Percentiles rank a stretch among this genome's conserved stretches.
phyloP scores from a whole-genome alignment of 1,140 invertebrate genomes.

The Samia ricini region DNA sequence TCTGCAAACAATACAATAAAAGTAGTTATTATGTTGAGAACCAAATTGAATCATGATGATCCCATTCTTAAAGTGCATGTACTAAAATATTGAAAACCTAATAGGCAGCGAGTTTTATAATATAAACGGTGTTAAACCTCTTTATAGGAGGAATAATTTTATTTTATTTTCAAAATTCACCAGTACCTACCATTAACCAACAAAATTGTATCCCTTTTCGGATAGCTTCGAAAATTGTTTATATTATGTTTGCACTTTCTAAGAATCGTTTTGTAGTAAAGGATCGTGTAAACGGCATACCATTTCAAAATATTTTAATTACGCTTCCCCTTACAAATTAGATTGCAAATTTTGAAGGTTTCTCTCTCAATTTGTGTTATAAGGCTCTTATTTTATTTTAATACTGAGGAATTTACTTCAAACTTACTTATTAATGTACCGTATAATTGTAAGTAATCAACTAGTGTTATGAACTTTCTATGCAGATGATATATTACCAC shows the following conservation, averaged over 20 bases:
- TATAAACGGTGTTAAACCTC: neutral
- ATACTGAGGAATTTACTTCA: slow-evolving; percentile 20
- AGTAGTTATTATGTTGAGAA: no score
- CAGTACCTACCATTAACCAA: neutral
- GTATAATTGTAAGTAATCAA: neutral
- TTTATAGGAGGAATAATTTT: neutral
- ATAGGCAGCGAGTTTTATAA: neutral
- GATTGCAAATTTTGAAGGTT: slow-evolving; percentile 27
- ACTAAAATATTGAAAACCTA: neutral
- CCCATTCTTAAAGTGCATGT: neutral
- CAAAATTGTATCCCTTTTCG: neutral
- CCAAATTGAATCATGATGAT: no score
- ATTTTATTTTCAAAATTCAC: neutral
- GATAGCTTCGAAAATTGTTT: slow-evolving; percentile 2
- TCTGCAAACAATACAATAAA: no score
- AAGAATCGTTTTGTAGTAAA: slow-evolving; percentile 3
- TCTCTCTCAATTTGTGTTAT: slow-evolving; percentile 20
- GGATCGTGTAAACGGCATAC: slow-evolving; percentile 14
- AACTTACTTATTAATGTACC: neutral
- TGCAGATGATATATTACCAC: no score
- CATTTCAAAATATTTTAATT: slow-evolving; percentile 34
- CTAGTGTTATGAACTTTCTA: neutral
- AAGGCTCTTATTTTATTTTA: slow-evolving; percentile 28
- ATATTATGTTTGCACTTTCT: slow-evolving; percentile 5
- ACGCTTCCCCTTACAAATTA: slow-evolving; percentile 22